Conservation (phyloP, 2,113 vertebrate genomes). For the Peromyscus californicus region DNA sequence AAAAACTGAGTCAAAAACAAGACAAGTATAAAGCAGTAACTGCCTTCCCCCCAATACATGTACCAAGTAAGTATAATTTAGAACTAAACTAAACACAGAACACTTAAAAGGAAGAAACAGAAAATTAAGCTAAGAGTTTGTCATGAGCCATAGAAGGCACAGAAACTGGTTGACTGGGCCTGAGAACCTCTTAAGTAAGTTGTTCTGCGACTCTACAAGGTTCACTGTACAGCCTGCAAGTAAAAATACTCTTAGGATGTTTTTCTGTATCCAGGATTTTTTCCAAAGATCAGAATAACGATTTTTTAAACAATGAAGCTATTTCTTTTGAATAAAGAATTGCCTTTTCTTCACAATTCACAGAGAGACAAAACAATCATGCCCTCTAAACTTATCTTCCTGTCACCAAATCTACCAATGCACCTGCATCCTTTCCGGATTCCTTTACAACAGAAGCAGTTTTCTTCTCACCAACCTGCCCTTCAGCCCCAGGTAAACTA, state of each 20-base stretch:
- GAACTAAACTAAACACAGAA: conserved; percentile 76
- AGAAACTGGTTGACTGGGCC: neutral
- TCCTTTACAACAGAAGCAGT: neutral
- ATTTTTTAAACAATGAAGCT: conserved; percentile 50
- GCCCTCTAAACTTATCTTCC: conserved; percentile 35
- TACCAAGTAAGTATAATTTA: conserved; percentile 66
- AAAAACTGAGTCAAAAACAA: conserved; percentile 70
- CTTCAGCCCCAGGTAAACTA: neutral
- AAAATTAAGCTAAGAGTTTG: conserved; percentile 69
- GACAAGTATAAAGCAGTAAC: conserved; percentile 58
- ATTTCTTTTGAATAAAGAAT: conserved; percentile 62
- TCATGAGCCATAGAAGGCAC: conserved; percentile 2
- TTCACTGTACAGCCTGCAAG: neutral
- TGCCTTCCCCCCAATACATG: neutral
- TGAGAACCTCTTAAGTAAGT: neutral
- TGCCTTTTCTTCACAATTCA: conserved; percentile 63
- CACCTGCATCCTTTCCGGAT: neutral
- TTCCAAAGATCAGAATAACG: conserved; percentile 48
- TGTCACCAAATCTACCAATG: conserved; percentile 36
- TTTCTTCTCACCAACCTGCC: neutral
- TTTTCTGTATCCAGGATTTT: conserved; percentile 41
- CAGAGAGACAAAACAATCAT: neutral
- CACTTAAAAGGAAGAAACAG: conserved; percentile 71
- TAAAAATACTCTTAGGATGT: neutral
- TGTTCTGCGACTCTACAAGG: neutral